These are phyloP conservation scores for Platyrinchus mystaceus DNA, from an alignment of 2,797 vertebrate species.

Conservation along the genomic window DNA sequence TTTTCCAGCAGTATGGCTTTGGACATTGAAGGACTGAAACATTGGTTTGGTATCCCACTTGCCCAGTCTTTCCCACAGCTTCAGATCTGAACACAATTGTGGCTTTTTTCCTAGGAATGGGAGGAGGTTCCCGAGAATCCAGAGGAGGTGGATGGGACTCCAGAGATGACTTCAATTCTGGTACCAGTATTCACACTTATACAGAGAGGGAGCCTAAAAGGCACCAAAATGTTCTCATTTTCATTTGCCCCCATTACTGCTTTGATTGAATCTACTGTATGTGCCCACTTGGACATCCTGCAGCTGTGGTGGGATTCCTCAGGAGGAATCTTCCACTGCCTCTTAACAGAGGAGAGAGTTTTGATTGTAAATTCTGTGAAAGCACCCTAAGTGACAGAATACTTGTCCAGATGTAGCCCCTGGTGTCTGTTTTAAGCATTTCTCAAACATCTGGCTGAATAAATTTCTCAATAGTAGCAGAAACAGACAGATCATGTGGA, in stretches of 20 bases:
- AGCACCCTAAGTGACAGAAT: neutral
- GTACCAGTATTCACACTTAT: constrained; percentile 72
- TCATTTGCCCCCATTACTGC: neutral
- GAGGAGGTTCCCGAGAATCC: constrained; percentile 84
- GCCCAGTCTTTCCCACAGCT: constrained; percentile 33
- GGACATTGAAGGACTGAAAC: constrained; percentile 23
- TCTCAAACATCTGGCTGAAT: neutral
- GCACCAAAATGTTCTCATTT: constrained; percentile 28
- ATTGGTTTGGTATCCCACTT: constrained; percentile 13
- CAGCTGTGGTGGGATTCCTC: neutral
- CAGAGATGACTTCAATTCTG: constrained; percentile 80
- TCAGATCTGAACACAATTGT: constrained; percentile 65
- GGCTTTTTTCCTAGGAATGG: constrained; percentile 83
- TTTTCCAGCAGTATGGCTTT: constrained; percentile 21
- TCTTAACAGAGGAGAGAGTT: neutral
- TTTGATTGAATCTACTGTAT: neutral
- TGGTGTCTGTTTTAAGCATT: neutral
- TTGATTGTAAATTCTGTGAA: neutral
- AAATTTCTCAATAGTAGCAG: constrained; percentile 54
- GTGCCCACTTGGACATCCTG: neutral
- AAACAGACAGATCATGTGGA: neutral
- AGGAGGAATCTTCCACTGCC: neutral
- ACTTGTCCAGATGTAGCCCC: neutral
- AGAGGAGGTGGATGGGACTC: constrained; percentile 85
- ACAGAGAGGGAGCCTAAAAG: constrained; percentile 53